Base-by-base conservation (phyloP, 2,888 invertebrate genomes). In the Polydrusus pterygomalis region DNA sequence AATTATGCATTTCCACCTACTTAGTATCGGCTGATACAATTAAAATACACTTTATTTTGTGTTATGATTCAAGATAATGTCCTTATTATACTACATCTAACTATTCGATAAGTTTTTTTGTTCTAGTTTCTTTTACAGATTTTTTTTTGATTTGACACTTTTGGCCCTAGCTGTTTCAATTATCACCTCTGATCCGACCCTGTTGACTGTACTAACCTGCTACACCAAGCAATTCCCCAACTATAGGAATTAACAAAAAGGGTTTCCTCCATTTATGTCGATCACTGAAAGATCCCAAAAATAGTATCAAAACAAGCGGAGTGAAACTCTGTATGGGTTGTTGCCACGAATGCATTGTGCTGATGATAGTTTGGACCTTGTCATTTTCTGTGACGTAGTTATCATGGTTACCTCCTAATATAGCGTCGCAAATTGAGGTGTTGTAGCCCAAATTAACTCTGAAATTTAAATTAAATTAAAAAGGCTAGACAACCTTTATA, bases 361-460 rank as follows among this genome's bases (percentile, higher is more conserved):
- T 89, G 8, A 91, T 88, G 67, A 89, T 80, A 74, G 82, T 84
- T 77, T 90, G 89, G 1, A 90, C 88, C 76, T 86, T 83, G 1
- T 82, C 78, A 68, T 89, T 90, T 71, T 91, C 86, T 5, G 75
- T 75, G 0, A 87, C 88, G 75, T 83, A 85, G 58, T 83, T 83
- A 18, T 79, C 77, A 77, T 82, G 82, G 20, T 82, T 79, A 20
- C 85, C 86, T 13, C 78, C 83, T 1, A 89, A 86, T 20, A 89
- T 85, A 49, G 86, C 84, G 10, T 85, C 82, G 82, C 91, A 92
- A 54, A 90, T 82, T 25, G 87, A 87, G 82, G 89, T 88, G n/a
- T 89, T 85, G 49, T 88, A 87, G 49, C 87, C 86, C 34, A 90
- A 85, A 79, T 91, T 90, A 0, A 88, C 88, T 34, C 89, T 88